A percentile compares a stretch with the other conserved stretches of the same genome.
Conservation (phyloP, 92 coral and sea anemone species). For the Ricordea florida region DNA sequence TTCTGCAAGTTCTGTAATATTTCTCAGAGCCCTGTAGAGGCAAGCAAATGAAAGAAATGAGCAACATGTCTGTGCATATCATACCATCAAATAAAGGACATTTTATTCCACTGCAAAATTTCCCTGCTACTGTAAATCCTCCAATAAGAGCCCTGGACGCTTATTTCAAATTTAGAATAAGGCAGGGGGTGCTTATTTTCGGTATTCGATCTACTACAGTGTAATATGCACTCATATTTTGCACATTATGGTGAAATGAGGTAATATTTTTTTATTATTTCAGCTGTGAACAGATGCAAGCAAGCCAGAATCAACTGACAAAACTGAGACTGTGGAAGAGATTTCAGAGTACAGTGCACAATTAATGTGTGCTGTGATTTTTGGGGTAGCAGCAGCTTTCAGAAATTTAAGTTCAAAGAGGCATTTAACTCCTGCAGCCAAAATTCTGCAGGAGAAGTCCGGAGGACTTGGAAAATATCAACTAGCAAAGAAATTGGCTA, state of each 20-base stretch:
- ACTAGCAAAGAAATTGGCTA: constrained; percentile 2
- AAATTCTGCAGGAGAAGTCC: constrained; percentile 4
- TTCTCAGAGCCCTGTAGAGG: no score
- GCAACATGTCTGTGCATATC: no score
- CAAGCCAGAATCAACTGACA: constrained; percentile 15
- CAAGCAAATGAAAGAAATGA: no score
- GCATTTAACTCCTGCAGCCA: constrained; percentile 36
- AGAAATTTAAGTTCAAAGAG: constrained; percentile 30
- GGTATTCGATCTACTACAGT: background rate
- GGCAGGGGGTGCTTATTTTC: background rate
- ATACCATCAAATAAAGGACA: no score
- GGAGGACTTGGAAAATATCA: constrained; percentile 9
- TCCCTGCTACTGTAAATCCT: no score
- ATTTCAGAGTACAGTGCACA: constrained; percentile 42
- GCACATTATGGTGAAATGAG: background rate
- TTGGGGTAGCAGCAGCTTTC: constrained; percentile 9
- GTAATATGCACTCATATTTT: background rate
- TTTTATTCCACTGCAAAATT: no score
- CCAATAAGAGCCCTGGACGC: no score
- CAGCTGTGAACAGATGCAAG: constrained; percentile 28
- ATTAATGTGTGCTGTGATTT: constrained; percentile 19
- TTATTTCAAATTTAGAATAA: no score
- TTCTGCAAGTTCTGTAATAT: no score
- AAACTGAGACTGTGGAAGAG: background rate
- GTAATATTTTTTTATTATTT: constrained; percentile 6